Percentiles rank a stretch among this genome's conserved stretches.
Conservation (phyloP, 2,797 vertebrate species). For the Rousettus madagascariensis region DNA sequence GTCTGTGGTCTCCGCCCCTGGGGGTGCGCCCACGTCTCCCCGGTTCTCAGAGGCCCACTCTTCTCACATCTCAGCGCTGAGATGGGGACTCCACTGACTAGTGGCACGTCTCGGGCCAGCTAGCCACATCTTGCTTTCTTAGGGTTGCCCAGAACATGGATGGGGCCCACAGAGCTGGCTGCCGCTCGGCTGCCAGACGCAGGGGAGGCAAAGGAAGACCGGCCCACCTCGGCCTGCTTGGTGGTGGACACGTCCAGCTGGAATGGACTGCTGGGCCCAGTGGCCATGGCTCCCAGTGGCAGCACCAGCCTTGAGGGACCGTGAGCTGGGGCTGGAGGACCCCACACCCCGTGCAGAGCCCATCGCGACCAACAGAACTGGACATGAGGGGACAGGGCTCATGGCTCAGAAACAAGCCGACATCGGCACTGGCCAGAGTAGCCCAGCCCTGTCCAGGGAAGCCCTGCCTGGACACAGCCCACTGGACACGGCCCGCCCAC, state of each 20-base stretch:
- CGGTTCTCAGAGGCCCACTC: not conserved
- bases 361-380: accelerated
- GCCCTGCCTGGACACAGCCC: accelerated
- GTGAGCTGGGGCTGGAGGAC: not conserved
- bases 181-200: accelerated
- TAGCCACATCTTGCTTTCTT: not conserved
- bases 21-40: accelerated
- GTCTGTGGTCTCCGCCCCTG: accelerated
- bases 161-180: accelerated
- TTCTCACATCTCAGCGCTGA: accelerated
- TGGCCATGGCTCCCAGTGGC: not conserved
- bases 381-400: accelerated
- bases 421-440: not conserved
- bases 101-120: accelerated
- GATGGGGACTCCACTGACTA: accelerated
- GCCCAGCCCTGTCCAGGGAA: not conserved
- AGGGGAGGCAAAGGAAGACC: not conserved
- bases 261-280: not conserved
- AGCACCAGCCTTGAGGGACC: accelerated
- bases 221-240: accelerated
- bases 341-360: accelerated
- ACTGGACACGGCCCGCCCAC: not conserved
- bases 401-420: accelerated
- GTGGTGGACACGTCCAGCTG: accelerated
- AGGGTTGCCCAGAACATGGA: not conserved